Evolutionary conservation across 2,113 vertebrate genomes (phyloP).

Genomic region (Erinaceus europaeus): DNA sequence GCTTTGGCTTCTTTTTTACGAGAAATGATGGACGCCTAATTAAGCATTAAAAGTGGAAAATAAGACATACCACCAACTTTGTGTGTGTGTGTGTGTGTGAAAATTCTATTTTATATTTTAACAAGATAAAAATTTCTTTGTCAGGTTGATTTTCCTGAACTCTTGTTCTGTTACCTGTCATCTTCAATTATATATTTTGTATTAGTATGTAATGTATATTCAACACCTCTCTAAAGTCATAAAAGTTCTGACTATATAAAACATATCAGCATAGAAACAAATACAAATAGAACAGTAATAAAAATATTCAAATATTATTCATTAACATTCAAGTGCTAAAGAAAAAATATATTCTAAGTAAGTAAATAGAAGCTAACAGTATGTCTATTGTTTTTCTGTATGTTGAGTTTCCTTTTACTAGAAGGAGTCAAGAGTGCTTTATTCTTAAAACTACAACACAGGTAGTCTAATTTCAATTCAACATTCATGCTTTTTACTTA

Average conservation of each 20-base stretch:
- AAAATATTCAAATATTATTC: constrained; percentile 1
- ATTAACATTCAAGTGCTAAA: not conserved
- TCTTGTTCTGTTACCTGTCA: not conserved
- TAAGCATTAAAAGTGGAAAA: constrained; percentile 45
- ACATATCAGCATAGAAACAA: not conserved
- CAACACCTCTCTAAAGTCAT: not conserved
- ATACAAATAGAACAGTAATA: not conserved
- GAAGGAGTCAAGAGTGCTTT: constrained; percentile 27
- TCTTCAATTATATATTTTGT: not conserved
- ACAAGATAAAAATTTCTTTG: not conserved
- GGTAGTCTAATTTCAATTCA: constrained; percentile 13
- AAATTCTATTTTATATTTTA: constrained; percentile 16
- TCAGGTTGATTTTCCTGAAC: not conserved
- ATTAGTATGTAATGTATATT: not conserved
- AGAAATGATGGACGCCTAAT: constrained; percentile 93
- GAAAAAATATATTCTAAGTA: not conserved
- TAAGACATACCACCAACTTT: not conserved
- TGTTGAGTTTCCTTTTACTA: not conserved
- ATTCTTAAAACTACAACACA: not conserved
- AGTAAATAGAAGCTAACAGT: not conserved
- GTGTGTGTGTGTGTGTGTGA: constrained; percentile 19
- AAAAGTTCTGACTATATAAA: not conserved
- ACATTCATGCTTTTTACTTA: not conserved
- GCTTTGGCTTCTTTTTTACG: constrained; percentile 95
- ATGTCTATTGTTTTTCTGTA: not conserved